These are phyloP conservation scores for Caenorhabditis doughertyi DNA, from an alignment of 2,888 invertebrate species.

Conservation along the genomic window DNA sequence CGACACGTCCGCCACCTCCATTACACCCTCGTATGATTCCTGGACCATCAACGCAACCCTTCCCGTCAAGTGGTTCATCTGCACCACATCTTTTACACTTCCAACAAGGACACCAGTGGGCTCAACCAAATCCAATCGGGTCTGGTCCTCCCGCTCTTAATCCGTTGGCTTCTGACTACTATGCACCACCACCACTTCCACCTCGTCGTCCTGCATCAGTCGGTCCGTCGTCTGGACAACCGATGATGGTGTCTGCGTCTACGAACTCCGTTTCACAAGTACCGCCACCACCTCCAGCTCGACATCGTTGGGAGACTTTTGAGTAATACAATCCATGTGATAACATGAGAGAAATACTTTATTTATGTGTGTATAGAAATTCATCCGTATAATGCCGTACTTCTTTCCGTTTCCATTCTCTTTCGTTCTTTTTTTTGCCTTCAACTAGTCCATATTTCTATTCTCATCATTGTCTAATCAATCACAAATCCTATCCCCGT, in stretches of 20 bases:
- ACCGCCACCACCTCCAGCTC: slow-evolving; percentile 4
- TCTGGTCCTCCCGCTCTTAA: neutral
- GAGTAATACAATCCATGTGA: slow-evolving; percentile 12
- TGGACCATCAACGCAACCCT: neutral
- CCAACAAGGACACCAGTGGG: slow-evolving; percentile 43
- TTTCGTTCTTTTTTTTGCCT: neutral
- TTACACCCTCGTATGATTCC: slow-evolving; percentile 33
- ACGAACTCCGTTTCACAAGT: neutral
- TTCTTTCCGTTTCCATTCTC: neutral
- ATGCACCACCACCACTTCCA: slow-evolving; percentile 35
- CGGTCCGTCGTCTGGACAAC: slow-evolving; percentile 36
- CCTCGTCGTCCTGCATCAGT: slow-evolving; percentile 46
- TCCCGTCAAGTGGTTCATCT: slow-evolving; percentile 39
- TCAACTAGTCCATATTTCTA: slow-evolving; percentile 15
- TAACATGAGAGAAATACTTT: neutral
- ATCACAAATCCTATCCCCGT: neutral
- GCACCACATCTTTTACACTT: slow-evolving; percentile 49
- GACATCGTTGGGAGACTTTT: slow-evolving; percentile 44
- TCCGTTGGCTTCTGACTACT: neutral
- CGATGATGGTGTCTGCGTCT: neutral
- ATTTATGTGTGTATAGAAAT: neutral
- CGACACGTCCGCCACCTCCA: slow-evolving; percentile 48
- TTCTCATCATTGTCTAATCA: slow-evolving; percentile 30
- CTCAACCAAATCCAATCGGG: neutral
- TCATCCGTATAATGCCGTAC: neutral